Evolutionary conservation across 2,888 invertebrate genomes (phyloP).

Genomic region (Polyommatus iphigenia): DNA sequence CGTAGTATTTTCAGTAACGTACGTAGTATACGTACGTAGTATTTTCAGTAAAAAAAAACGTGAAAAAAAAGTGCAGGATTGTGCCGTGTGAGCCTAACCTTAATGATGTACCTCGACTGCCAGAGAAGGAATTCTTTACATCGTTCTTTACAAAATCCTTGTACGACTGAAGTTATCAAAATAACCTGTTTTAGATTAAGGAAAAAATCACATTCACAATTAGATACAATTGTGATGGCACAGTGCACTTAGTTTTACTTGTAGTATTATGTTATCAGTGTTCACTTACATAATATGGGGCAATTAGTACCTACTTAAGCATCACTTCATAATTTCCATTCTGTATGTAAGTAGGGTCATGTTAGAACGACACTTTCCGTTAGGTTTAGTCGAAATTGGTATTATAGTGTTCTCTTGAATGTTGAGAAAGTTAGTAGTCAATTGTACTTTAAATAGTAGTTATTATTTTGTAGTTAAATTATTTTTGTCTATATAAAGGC

Average conservation of each 20-base stretch:
- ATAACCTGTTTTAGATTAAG: constrained; percentile 51
- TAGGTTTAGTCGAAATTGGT: neutral
- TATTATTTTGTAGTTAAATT: neutral
- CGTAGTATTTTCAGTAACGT: no score
- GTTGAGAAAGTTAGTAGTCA: constrained; percentile 27
- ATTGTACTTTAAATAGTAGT: constrained; percentile 27
- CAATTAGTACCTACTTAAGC: constrained; percentile 31
- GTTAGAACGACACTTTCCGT: constrained; percentile 4
- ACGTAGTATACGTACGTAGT: no score
- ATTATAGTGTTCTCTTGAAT: neutral
- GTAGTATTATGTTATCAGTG: constrained; percentile 42
- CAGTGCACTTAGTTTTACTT: constrained; percentile 66
- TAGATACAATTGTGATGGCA: constrained; percentile 61
- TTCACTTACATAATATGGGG: constrained; percentile 37
- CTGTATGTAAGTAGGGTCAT: constrained; percentile 22
- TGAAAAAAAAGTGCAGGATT: no score
- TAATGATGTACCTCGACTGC: constrained; percentile 50
- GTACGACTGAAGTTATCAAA: constrained; percentile 54
- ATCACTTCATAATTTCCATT: constrained; percentile 25
- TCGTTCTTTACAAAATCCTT: constrained; percentile 42
- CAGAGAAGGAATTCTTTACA: constrained; percentile 49
- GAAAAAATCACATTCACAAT: constrained; percentile 53
- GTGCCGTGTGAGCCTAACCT: neutral
- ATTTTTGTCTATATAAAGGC: neutral
- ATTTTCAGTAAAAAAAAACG: no score